Evolutionary conservation across 2,888 invertebrate genomes (phyloP).

Genomic region (Monoplex corrugatus): DNA sequence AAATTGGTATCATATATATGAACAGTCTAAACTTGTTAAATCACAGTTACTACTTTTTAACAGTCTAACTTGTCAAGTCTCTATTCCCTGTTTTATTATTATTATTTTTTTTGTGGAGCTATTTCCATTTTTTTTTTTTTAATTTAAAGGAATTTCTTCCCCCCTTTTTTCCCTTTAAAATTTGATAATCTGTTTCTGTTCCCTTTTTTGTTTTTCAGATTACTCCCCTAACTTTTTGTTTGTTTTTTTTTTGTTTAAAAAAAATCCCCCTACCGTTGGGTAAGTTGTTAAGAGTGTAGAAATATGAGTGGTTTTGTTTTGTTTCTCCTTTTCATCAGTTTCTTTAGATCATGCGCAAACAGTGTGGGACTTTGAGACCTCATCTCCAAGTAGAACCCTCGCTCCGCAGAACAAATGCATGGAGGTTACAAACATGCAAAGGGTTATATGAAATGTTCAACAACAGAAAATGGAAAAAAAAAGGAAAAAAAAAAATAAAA

Average conservation of each 20-base stretch:
- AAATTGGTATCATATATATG: no score
- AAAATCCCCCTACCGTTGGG: no score
- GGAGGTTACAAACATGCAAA: constrained; percentile 10
- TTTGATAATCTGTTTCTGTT: no score
- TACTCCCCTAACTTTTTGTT: no score
- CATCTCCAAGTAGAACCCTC: neutral
- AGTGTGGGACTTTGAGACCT: constrained; percentile 23
- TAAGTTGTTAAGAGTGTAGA: no score
- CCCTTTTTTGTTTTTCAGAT: no score
- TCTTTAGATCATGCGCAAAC: neutral
- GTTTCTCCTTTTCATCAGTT: neutral
- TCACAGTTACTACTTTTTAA: no score
- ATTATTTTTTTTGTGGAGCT: neutral
- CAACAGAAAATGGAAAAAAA: constrained; percentile 6
- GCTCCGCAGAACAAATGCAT: constrained; percentile 10
- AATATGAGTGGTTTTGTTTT: neutral
- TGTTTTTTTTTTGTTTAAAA: no score
- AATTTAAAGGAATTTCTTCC: neutral
- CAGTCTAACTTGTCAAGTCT: no score
- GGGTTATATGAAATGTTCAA: constrained; percentile 57
- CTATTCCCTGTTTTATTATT: no score
- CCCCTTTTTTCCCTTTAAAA: neutral
- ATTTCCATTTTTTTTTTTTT: neutral
- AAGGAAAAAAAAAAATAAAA: constrained; percentile 47
- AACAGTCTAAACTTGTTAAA: no score